Base-by-base conservation (phyloP, 1,140 invertebrate species). In the Aphelinus atriplicis region DNA sequence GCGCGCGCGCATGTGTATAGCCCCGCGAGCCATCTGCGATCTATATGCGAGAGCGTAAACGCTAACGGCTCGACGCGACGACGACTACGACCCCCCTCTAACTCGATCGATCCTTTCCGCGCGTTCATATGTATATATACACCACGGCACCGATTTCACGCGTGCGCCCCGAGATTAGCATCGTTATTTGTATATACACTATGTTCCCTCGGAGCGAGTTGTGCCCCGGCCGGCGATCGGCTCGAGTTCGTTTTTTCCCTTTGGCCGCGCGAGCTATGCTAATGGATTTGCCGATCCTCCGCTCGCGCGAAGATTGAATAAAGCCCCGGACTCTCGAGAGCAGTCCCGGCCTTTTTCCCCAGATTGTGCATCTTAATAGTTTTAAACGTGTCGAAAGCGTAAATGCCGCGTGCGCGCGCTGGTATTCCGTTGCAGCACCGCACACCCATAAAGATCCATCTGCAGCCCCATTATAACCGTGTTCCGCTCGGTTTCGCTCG, bases 161-260 rank as follows among this genome's bases (percentile, higher is more conserved):
- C 48, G 7, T 26, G 0, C 7, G 7, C 51, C 26, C 45, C 45
- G 6, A 48, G 58, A 75, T 75, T 9, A 2, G 6, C 55, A 64
- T 69, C 66, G 63, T 64, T 75, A 75, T 75, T 75, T 75, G 73
- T 69, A 69, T 26, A 26, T 26, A 26, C 26, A 26, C 66, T 63
- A 66, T 63, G 62, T 68, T 74, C 69, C 62, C 63, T 64, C 67
- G n/a, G n/a, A 10, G 7, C n/a, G 43, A 57, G 7, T 51, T 51
- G n/a, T 60, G 58, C 58, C 26, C 26, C 26, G 26, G 26, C 26
- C 26, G 26, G 26, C 26, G 26, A 26, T 26, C 26, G 26, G 26
- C 26, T 26, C 26, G 26, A 26, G 26, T 26, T 26, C 26, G 26
- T 26, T 26, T 26, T 26, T 26, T 26, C 26, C 26, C 26, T 26